Evolutionary conservation across 2,888 invertebrate species (phyloP).

Genomic region (Synanthedon tipuliformis): DNA sequence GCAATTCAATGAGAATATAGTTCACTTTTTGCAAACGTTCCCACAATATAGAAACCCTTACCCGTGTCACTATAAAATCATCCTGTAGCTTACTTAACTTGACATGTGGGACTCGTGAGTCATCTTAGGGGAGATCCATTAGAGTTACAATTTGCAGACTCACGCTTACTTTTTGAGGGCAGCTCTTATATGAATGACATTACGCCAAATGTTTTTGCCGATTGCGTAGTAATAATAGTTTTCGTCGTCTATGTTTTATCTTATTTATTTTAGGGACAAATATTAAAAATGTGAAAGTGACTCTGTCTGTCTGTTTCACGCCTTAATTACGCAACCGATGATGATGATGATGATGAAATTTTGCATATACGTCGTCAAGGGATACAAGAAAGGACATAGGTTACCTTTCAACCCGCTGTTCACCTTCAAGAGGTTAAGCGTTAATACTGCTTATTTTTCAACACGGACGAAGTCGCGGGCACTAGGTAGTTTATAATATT

Average conservation of each 20-base stretch:
- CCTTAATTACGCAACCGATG: too few relatives aligned
- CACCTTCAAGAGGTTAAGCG: too few relatives aligned
- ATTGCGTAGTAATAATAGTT: neutral
- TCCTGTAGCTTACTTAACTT: constrained; percentile 34
- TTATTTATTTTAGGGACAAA: neutral
- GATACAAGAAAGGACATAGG: too few relatives aligned
- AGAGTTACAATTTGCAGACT: constrained; percentile 50
- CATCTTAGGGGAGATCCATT: constrained; percentile 56
- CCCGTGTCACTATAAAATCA: constrained; percentile 24
- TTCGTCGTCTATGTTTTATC: neutral
- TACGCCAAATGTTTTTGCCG: neutral
- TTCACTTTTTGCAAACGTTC: constrained; percentile 10
- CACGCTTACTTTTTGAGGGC: constrained; percentile 51
- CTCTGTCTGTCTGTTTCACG: too few relatives aligned
- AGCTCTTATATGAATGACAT: constrained; percentile 11
- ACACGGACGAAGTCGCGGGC: too few relatives aligned
- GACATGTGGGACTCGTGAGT: constrained; percentile 50
- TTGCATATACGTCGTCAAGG: too few relatives aligned
- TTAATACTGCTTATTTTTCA: too few relatives aligned
- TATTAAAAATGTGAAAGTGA: too few relatives aligned
- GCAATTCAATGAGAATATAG: neutral
- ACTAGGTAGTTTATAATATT: too few relatives aligned
- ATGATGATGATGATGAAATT: too few relatives aligned
- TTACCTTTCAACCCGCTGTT: too few relatives aligned
- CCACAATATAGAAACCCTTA: constrained; percentile 25